Evolutionary conservation across 2,797 vertebrate genomes (phyloP), one percentile per base, ranked within the genome.

Genomic region (Novumbra hubbsi): DNA sequence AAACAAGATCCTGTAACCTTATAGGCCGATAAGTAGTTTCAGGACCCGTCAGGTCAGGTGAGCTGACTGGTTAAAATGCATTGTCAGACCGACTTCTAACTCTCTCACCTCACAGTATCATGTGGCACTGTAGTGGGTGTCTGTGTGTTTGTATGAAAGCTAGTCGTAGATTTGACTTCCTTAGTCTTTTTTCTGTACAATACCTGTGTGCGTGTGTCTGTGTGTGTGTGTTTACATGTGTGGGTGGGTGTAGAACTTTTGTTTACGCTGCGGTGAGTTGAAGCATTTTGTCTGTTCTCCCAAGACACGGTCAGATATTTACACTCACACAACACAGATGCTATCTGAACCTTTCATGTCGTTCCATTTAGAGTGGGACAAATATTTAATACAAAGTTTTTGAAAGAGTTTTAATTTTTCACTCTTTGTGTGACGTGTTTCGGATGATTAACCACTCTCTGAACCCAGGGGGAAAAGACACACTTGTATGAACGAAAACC

Each of bases 81-180:
- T 73, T 80, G 79, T 81, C 48, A 66, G 63, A 24, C 75, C 73
- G 81, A 85, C 79, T 79, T 76, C 74, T 66, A 76, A 68, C 60
- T 49, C 64, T 57, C 64, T 62, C 55, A 62, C 66, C 55, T n/a
- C 45, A 79, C 65, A 82, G 82, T 65, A 50, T 68, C 70, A 85
- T 68, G 69, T 76, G 34, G 71, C 73, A 79, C 78, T 78, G 48
- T 11, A 9, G 12, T 11, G 41, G 41, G 12, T 14, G 9, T 45
- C 41, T 1, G 41, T 45, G 41, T 45, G 11, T 30, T 68, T 15
- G 55, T 69, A 30, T 19, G 80, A 77, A 75, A 70, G 72, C 0
- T 45, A 45, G 41, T 11, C 41, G 5, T 45, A 14, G 41, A 45
- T 45, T 6, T 45, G 41, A 45, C 0, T 21, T 72, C 72, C 52